Evolutionary conservation across 1,140 invertebrate genomes (phyloP), one percentile per base, ranked within the genome.

Genomic region (Procambarus virginalis): DNA sequence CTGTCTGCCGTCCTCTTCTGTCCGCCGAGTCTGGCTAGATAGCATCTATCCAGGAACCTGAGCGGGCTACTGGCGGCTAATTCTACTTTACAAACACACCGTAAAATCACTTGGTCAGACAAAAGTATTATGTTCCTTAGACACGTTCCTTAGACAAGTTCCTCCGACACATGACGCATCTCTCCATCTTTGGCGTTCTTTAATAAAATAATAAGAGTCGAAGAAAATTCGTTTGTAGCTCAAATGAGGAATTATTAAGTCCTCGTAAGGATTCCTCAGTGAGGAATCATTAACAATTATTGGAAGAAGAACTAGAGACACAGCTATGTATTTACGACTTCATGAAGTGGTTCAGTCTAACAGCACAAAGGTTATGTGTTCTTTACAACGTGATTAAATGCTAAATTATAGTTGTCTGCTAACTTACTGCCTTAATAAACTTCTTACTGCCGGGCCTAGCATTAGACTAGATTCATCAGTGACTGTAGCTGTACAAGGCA

Each of bases 361-460:
- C 60, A 64, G 17, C 17, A 64, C 20, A 64, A 17, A 64, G 60
- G 4, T 64, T 64, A 64, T 17, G 60, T 64, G 12, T 64, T 64
- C 60, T 64, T 64, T 64, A 17, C 60, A 64, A 20, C 17, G 60
- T 64, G 60, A 64, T 64, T 64, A 64, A 64, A 64, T 14, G 17
- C 55, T 34, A 22, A 49, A 49, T 81, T 51, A 81, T 81, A 45
- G 79, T 60, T 81, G 17, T 51, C 51, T 34, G 60, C 79, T 60
- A 45, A 60, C 58, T 81, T 81, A 60, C 79, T 81, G n/a, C 79
- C 60, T 60, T 81, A 81, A 81, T 81, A 81, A 34, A 81, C n/a
- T 60, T 45, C 55, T 81, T 81, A n/a, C 20, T 81, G 60, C 79
- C 34, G 34, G 51, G 51, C 79, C 79, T n/a, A 22, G 60, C 79